Conservation (phyloP, 2,888 invertebrate genomes). For the Phengaris arion region DNA sequence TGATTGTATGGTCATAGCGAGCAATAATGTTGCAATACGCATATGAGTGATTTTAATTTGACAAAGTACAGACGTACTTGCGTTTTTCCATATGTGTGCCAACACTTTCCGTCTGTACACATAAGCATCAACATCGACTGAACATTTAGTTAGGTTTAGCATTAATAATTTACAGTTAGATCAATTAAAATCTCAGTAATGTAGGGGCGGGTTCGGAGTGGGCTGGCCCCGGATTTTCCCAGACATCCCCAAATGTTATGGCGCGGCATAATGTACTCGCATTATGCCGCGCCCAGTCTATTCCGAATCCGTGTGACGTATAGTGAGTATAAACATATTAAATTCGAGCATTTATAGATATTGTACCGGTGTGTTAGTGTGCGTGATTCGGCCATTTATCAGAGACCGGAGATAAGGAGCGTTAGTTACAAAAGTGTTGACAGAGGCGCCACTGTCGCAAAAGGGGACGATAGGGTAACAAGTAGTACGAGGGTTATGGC, state of each 20-base stretch:
- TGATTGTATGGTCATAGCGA: conserved; percentile 56
- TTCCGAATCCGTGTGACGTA: conserved; percentile 30
- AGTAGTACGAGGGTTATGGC: no score
- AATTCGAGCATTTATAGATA: conserved; percentile 73
- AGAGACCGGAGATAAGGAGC: not conserved
- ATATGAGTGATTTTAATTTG: conserved; percentile 37
- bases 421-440: not conserved
- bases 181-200: conserved; percentile 35
- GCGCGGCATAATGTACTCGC: no score
- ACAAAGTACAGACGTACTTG: conserved; percentile 47
- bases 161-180: conserved; percentile 42
- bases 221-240: not conserved
- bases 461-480: no score
- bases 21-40: conserved; percentile 67
- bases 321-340: conserved; percentile 58
- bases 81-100: conserved; percentile 48
- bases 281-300: not conserved
- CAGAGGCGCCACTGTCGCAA: not conserved
- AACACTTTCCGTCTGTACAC: conserved; percentile 29
- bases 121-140: conserved; percentile 66
- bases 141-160: conserved; percentile 74
- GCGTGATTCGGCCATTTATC: conserved; percentile 49
- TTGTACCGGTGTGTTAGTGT: conserved; percentile 66
- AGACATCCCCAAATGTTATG: not conserved
- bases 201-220: conserved; percentile 33